Conservation (phyloP, 2,113 vertebrate species). For the Plectropomus leopardus region DNA sequence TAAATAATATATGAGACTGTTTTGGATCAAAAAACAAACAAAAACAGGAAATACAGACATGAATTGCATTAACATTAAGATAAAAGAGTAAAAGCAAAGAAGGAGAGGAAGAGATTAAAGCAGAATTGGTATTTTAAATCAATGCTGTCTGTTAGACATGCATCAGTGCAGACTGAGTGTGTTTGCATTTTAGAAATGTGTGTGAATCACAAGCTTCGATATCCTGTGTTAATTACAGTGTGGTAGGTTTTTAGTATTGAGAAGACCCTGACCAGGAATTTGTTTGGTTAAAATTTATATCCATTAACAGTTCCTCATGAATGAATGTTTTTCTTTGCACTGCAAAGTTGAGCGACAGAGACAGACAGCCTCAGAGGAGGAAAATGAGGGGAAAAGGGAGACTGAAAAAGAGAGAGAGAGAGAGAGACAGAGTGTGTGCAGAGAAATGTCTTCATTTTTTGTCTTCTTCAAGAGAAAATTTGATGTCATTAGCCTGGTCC, state of each 20-base stretch:
- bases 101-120: conserved; percentile 6
- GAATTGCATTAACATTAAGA: background rate
- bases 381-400: background rate
- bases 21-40: background rate
- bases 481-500: background rate
- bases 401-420: background rate
- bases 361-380: background rate
- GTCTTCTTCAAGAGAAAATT: background rate
- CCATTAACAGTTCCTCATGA: background rate
- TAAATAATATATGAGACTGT: conserved; percentile 6
- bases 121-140: conserved; percentile 19
- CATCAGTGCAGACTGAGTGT: background rate
- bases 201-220: background rate
- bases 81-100: background rate
- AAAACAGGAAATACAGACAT: background rate
- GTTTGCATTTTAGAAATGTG: background rate
- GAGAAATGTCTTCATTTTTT: background rate
- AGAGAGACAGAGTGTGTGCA: background rate
- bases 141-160: background rate
- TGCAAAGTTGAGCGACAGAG: background rate
- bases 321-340: background rate
- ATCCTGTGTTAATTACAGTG: background rate
- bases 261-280: background rate
- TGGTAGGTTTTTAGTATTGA: background rate
- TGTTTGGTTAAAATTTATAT: background rate